phyloP scores from a whole-genome alignment of 2,888 invertebrate species.

The Cremastinae sp. region DNA sequence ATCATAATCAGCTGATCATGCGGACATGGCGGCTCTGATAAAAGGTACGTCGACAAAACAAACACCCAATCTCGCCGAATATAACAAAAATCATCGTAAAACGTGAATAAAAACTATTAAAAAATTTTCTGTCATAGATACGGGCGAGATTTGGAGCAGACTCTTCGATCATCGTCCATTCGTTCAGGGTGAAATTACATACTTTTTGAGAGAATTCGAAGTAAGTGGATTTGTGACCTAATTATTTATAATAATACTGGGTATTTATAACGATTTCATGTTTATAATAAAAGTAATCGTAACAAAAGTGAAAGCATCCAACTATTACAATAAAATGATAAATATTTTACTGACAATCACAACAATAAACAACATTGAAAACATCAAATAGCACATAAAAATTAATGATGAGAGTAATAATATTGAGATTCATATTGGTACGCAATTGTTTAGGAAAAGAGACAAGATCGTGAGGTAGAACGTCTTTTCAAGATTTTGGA shows the following conservation, averaged over 20 bases:
- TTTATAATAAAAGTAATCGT: too few relatives aligned
- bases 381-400: too few relatives aligned
- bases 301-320: too few relatives aligned
- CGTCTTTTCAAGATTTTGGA: conserved; percentile 89
- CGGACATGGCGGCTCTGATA: conserved; percentile 6
- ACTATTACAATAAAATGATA: too few relatives aligned
- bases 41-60: too few relatives aligned
- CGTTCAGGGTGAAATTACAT: conserved; percentile 91
- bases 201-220: conserved; percentile 92
- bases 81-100: neutral
- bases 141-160: conserved; percentile 90
- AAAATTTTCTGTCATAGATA: conserved; percentile 82
- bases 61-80: too few relatives aligned
- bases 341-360: too few relatives aligned
- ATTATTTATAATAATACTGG: too few relatives aligned
- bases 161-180: conserved; percentile 94
- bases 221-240: conserved; percentile 81
- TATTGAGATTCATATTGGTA: too few relatives aligned
- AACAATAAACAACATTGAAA: too few relatives aligned
- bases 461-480: conserved; percentile 90
- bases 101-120: conserved; percentile 11
- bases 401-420: too few relatives aligned
- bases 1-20: conserved; percentile 12
- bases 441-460: conserved; percentile 85
- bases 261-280: too few relatives aligned